Evolutionary conservation across 2,113 vertebrate genomes (phyloP), one percentile per base, ranked within the genome.

Genomic region (Pionites leucogaster): DNA sequence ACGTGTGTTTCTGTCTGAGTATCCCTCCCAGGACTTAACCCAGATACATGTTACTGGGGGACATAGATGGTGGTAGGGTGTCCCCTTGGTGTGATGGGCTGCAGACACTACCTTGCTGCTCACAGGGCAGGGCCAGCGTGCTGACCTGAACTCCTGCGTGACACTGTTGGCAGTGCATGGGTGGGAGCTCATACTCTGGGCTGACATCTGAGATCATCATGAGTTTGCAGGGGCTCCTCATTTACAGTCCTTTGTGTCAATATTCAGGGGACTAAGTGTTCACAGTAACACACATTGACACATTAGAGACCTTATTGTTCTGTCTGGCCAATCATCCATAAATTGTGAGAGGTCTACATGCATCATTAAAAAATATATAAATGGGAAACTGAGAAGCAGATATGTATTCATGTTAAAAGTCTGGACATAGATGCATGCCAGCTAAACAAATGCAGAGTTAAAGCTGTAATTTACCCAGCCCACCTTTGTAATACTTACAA

Each of bases 371-470:
- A 89, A 89, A 91, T 84, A 74, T 85, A 74, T 59, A 69, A 24
- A 23, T 41, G 70, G 23, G 67, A 77, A 93, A 91, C 88, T 64
- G 44, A 52, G 71, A 89, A 82, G 74, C 85, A 63, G 79, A 46
- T 74, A 86, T 17, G 23, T 96, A 97, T 96, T 92, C 85, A 87
- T 88, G 95, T 95, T 97, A 94, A 89, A 89, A 94, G 94, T 75
- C 65, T 76, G 93, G 94, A 72, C 88, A 94, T 55, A 87, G 42
- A 52, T 69, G 71, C n/a, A 52, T 78, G 67, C 69, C 88, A 95
- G 74, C 67, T 87, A 77, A 87, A 55, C 9, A 70, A 33, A 69
- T 8, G n/a, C 7, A 19, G 57, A 93, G 41, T 53, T 74, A 78
- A 62, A 88, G 46, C 33, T 84, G 25, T 86, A 35, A 19, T 74